Percentiles rank a stretch among this genome's conserved stretches.
phyloP scores from a whole-genome alignment of 2,113 vertebrate species.

The Paralichthys olivaceus region DNA sequence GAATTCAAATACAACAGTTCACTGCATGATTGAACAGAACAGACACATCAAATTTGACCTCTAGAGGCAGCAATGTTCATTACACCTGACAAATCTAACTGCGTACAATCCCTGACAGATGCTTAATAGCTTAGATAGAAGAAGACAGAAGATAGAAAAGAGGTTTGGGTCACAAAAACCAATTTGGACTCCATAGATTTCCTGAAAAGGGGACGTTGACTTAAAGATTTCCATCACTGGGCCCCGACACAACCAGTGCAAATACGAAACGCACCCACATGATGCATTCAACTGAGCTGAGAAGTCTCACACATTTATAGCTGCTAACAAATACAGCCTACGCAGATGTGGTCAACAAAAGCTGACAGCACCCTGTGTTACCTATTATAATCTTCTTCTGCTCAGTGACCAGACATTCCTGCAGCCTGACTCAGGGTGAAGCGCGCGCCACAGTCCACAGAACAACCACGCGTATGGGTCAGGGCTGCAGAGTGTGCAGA shows the following conservation, averaged over 20 bases:
- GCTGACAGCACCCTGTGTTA: constrained; percentile 27
- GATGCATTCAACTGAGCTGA: too few relatives aligned
- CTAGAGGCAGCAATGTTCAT: background rate
- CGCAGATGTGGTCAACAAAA: constrained; percentile 21
- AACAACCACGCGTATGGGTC: constrained; percentile 11
- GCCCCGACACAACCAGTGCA: too few relatives aligned
- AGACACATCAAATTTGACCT: background rate
- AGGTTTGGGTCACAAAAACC: background rate
- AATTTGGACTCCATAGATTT: background rate
- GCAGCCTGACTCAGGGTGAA: constrained; percentile 33
- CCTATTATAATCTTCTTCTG: constrained; percentile 39
- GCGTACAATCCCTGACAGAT: too few relatives aligned
- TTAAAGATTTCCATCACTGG: too few relatives aligned
- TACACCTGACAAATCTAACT: too few relatives aligned
- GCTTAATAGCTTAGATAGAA: too few relatives aligned
- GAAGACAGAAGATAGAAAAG: too few relatives aligned
- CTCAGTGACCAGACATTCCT: constrained; percentile 51
- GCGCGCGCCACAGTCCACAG: background rate
- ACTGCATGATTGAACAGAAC: too few relatives aligned
- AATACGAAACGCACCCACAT: too few relatives aligned
- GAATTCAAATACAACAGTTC: background rate
- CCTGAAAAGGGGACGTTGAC: background rate
- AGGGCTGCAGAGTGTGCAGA: constrained; percentile 1
- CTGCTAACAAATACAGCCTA: constrained; percentile 5
- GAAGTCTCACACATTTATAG: constrained; percentile 10